Evolutionary conservation across 2,888 invertebrate species (phyloP).

Genomic region (Eutolmus rufibarbis): DNA sequence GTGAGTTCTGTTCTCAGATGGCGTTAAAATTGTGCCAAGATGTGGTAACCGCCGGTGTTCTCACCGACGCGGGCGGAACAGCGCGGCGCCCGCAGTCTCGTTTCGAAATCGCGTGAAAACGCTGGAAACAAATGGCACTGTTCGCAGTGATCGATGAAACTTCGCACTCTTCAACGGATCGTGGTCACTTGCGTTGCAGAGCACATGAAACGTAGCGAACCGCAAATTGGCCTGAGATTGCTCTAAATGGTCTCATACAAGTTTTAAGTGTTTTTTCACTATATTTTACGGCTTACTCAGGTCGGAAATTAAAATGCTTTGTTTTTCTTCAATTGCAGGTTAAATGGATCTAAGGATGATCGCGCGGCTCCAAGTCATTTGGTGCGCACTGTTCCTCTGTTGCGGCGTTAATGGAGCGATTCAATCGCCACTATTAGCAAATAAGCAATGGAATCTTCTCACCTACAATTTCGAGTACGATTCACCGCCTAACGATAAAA

Average conservation of each 20-base stretch:
- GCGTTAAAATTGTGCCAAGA: conserved; percentile 8
- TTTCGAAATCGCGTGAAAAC: background rate
- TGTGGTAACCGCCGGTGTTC: background rate
- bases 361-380: conserved; percentile 29
- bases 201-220: background rate
- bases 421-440: conserved; percentile 65
- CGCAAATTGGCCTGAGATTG: background rate
- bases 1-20: background rate
- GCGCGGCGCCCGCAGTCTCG: background rate
- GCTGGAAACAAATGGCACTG: background rate
- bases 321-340: conserved; percentile 1
- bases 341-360: background rate
- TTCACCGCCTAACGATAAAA: conserved; percentile 65
- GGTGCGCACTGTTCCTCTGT: conserved; percentile 47
- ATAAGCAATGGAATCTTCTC: conserved; percentile 75
- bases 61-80: background rate
- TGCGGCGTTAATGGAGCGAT: conserved; percentile 46
- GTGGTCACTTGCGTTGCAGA: background rate
- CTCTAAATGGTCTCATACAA: background rate
- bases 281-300: background rate
- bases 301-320: conserved; percentile 3
- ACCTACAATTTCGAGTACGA: conserved; percentile 73
- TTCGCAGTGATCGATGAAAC: background rate
- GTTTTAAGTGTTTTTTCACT: background rate
- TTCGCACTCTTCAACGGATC: background rate